Evolutionary conservation across 1,140 invertebrate species (phyloP).

Genomic region (Venustaconcha ellipsiformis): DNA sequence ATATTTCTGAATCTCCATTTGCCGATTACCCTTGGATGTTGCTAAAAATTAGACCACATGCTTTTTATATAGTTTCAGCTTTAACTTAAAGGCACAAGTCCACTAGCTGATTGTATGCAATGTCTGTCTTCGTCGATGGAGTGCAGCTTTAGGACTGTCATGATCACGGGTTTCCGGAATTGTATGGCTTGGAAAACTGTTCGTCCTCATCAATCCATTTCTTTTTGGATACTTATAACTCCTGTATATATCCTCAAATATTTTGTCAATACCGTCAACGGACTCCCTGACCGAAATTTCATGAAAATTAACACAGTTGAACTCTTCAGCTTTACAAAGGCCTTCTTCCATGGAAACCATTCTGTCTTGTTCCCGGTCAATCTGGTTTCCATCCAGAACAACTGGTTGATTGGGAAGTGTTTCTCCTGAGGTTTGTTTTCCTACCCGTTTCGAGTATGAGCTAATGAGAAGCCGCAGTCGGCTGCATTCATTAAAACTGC

Average conservation of each 20-base stretch:
- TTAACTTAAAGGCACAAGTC: not conserved
- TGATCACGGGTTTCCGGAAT: not conserved
- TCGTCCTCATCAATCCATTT: slow-evolving; percentile 16
- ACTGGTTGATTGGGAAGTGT: slow-evolving; percentile 73
- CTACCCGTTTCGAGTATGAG: slow-evolving; percentile 78
- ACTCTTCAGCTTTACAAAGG: slow-evolving; percentile 76
- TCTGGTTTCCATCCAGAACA: slow-evolving; percentile 89
- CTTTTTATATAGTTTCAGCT: not conserved
- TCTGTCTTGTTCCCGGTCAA: slow-evolving; percentile 88
- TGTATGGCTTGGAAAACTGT: slow-evolving; percentile 17
- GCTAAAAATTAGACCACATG: not conserved
- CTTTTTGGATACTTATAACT: slow-evolving; percentile 29
- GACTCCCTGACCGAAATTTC: slow-evolving; percentile 86
- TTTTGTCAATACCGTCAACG: slow-evolving; percentile 71
- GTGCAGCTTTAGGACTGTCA: not conserved
- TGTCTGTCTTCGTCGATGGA: slow-evolving; percentile 26
- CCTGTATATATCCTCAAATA: slow-evolving; percentile 54
- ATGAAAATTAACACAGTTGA: slow-evolving; percentile 83
- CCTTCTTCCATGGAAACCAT: slow-evolving; percentile 91
- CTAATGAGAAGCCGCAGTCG: slow-evolving; percentile 84
- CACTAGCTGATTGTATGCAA: slow-evolving; percentile 35
- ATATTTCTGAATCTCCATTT: not conserved
- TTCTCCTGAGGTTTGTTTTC: slow-evolving; percentile 74
- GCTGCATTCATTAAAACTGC: slow-evolving; percentile 86
- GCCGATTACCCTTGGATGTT: slow-evolving; percentile 4